A percentile compares a stretch with the other conserved stretches of the same genome.
Evolutionary conservation across 2,888 invertebrate species (phyloP).

Genomic region (Scaptodrosophila latifasciaeformis): DNA sequence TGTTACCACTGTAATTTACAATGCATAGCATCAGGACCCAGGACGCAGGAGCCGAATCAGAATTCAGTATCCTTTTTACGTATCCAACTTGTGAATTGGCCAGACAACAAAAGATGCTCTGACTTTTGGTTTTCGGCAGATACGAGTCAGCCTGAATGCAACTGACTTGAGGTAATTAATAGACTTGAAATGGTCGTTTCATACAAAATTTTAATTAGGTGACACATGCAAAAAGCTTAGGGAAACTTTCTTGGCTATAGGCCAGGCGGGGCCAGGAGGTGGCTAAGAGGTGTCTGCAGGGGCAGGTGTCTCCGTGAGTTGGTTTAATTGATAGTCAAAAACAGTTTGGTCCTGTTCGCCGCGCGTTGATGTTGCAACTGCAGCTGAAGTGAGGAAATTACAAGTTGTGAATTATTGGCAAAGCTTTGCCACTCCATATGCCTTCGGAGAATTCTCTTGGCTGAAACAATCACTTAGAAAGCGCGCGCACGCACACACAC

Average conservation of each 20-base stretch:
- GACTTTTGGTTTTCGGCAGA: too few relatives aligned
- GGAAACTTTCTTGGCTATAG: not conserved
- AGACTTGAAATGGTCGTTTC: conserved; percentile 63
- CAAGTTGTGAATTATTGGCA: conserved; percentile 72
- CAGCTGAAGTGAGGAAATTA: conserved; percentile 72
- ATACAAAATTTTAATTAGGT: conserved; percentile 63
- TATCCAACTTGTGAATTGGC: not conserved
- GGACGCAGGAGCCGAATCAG: not conserved
- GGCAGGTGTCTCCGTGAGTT: conserved; percentile 23
- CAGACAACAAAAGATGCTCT: not conserved
- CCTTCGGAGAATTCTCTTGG: not conserved
- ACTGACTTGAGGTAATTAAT: conserved; percentile 54
- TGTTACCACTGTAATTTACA: conserved; percentile 17
- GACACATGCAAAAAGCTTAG: conserved; percentile 52
- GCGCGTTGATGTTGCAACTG: conserved; percentile 31
- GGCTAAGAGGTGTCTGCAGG: not conserved
- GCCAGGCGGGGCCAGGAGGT: not conserved
- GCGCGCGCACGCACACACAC: conserved; percentile 25
- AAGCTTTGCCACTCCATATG: conserved; percentile 18
- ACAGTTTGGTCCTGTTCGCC: conserved; percentile 36
- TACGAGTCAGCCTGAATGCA: not conserved
- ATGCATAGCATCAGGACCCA: conserved; percentile 9
- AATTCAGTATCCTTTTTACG: not conserved
- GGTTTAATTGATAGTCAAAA: conserved; percentile 66
- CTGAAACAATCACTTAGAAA: conserved; percentile 45